Conservation (phyloP, 2,113 vertebrate species). For the Xyliphius kryptos region DNA sequence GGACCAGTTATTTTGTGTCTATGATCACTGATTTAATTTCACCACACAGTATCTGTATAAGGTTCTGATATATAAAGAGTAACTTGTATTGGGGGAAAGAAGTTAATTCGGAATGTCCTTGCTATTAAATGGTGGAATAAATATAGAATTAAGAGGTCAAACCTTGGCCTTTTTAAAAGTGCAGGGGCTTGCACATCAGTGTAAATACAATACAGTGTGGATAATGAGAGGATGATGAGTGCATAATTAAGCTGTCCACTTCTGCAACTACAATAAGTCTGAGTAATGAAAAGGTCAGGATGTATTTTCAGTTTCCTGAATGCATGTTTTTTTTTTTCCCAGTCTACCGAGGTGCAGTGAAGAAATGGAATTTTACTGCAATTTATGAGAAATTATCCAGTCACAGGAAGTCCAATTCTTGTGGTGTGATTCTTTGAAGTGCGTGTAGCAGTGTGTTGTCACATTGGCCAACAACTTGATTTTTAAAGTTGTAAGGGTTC, state of each 20-base stretch:
- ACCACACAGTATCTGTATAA: not conserved
- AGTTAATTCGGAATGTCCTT: not conserved
- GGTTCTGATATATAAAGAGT: not conserved
- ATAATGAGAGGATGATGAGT: not conserved
- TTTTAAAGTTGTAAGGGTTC: no score
- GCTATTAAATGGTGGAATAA: not conserved
- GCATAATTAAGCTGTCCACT: conserved; percentile 12
- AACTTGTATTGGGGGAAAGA: not conserved
- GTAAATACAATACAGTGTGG: not conserved
- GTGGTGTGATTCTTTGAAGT: not conserved
- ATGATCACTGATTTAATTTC: not conserved
- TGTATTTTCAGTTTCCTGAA: conserved; percentile 3
- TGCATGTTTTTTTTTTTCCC: not conserved
- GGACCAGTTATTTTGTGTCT: not conserved
- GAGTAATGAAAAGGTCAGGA: conserved; percentile 17
- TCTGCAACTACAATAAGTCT: not conserved
- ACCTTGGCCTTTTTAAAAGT: conserved; percentile 13
- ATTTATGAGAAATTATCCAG: not conserved
- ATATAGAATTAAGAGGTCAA: not conserved
- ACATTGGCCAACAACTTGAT: no score
- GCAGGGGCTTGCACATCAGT: conserved; percentile 3
- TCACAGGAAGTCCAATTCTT: not conserved
- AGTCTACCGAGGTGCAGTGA: conserved; percentile 5
- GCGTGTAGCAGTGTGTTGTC: no score
- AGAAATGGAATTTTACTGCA: not conserved